A percentile compares a stretch with the other conserved stretches of the same genome.
Evolutionary conservation across 2,797 vertebrate species (phyloP).

Genomic region (Channallabes apus): DNA sequence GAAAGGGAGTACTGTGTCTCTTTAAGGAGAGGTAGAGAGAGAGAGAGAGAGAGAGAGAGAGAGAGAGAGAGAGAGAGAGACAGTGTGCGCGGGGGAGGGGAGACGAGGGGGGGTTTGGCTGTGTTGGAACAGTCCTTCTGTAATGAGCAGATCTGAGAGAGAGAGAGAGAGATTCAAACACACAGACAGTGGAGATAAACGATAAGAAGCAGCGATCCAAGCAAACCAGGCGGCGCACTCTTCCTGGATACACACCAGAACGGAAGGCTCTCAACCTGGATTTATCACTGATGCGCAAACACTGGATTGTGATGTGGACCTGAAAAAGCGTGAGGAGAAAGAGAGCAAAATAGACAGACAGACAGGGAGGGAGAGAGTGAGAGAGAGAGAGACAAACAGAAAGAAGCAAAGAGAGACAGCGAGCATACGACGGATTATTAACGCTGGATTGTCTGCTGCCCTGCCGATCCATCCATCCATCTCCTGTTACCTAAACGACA

Average conservation of each 20-base stretch:
- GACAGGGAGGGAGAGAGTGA: constrained; percentile 62
- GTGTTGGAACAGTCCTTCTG: constrained; percentile 78
- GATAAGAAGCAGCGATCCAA: constrained; percentile 66
- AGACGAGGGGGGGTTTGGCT: constrained; percentile 57
- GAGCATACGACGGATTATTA: constrained; percentile 65
- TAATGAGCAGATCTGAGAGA: constrained; percentile 78
- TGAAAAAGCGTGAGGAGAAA: constrained; percentile 60
- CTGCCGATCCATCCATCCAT: constrained; percentile 39
- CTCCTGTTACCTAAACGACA: constrained; percentile 13
- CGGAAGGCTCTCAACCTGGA: constrained; percentile 58
- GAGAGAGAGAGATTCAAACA: constrained; percentile 57
- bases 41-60: constrained; percentile 57
- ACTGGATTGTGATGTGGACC: constrained; percentile 20
- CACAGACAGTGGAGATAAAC: constrained; percentile 49
- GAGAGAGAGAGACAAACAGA: constrained; percentile 27
- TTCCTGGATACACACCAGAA: constrained; percentile 21
- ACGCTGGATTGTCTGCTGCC: constrained; percentile 68
- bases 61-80: constrained; percentile 61
- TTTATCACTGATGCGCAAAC: constrained; percentile 11
- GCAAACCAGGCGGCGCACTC: constrained; percentile 52
- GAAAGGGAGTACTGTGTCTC: constrained; percentile 48
- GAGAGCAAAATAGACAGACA: constrained; percentile 18
- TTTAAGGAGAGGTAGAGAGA: constrained; percentile 60
- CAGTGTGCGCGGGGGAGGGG: constrained; percentile 50
- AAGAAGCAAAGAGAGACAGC: constrained; percentile 44